Base-by-base conservation (phyloP, 2,797 vertebrate genomes). In the Megalops cyprinoides region DNA sequence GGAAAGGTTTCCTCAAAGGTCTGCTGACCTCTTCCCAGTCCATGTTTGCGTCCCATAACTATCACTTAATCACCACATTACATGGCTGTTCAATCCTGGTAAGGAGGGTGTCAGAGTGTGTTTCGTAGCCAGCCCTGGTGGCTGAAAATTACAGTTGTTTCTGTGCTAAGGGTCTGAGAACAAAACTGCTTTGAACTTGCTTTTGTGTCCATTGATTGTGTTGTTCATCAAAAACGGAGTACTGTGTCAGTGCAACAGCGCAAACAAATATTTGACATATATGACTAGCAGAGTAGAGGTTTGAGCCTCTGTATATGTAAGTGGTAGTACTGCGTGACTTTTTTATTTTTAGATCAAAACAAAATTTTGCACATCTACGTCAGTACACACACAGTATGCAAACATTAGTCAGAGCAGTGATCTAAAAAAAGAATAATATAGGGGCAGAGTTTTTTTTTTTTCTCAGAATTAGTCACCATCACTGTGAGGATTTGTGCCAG, bases 371-470 rank as follows among this genome's bases (percentile, higher is more conserved):
- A 20, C 37, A 37, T 18, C 31, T 37, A 37, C 62, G 62, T 67
- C 62, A 67, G 34, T 12, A 25, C 31, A 37, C 31, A 37, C 12
- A 67, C 31, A 34, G 31, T 31, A 67, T 28, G 15, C 1, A 18
- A 67, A 3, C 28, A 67, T 67, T 28, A 67, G 62, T 67, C 62
- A 67, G 62, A 67, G 62, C 37, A 34, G 15, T 67, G 62, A 67
- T 31, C 31, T 67, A 67, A 37, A 28, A 39, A 67, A 18, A 58
- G 34, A 67, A 39, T 69, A 42, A 34, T 39, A 18, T 6, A 23
- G 65, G 18, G 65, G 37, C 23, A 39, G 69, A 18, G 23, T 0
- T 6, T 69, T 65, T 25, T 65, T 65, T 12, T 62, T 62, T n/a
- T 25, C 4, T 8, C 28, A 67, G 62, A 67, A 67, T 67, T 69